A percentile compares a stretch with the other conserved stretches of the same genome.
phyloP scores from a whole-genome alignment of 2,113 vertebrate species.

The Mugil cephalus region DNA sequence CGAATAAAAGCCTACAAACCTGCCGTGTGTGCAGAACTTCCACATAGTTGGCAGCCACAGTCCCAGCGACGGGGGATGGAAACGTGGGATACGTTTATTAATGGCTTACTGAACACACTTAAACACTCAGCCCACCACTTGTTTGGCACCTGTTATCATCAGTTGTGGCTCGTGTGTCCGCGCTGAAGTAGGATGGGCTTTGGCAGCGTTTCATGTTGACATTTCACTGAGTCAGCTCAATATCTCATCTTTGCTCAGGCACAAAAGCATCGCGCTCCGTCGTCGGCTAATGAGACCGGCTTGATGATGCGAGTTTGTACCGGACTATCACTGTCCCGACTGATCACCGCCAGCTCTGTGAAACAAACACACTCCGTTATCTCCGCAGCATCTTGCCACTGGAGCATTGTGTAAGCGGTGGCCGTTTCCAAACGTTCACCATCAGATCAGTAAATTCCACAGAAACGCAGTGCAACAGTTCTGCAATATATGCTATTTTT shows the following conservation, averaged over 20 bases:
- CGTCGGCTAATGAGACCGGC: slow-evolving; percentile 39
- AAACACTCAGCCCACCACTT: slow-evolving; percentile 40
- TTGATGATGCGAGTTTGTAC: slow-evolving; percentile 32
- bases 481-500: slow-evolving; percentile 17
- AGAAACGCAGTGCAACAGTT: slow-evolving; percentile 31
- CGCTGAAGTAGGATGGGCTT: slow-evolving; percentile 47
- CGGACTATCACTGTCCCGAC: neutral
- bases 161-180: slow-evolving; percentile 41
- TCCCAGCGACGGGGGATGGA: neutral
- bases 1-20: slow-evolving; percentile 9
- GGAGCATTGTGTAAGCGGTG: neutral
- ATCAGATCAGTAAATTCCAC: slow-evolving; percentile 12
- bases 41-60: slow-evolving; percentile 18
- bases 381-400: neutral
- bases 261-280: slow-evolving; percentile 16
- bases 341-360: neutral
- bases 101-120: slow-evolving; percentile 41
- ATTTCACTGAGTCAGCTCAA: slow-evolving; percentile 61
- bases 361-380: slow-evolving; percentile 1
- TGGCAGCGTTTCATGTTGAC: slow-evolving; percentile 58
- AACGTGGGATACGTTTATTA: slow-evolving; percentile 44
- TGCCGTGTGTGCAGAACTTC: neutral
- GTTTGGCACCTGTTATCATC: slow-evolving; percentile 46
- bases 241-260: slow-evolving; percentile 46
- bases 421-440: neutral